Evolutionary conservation across 2,888 invertebrate genomes (phyloP).

Genomic region (Sicus ferrugineus): DNA sequence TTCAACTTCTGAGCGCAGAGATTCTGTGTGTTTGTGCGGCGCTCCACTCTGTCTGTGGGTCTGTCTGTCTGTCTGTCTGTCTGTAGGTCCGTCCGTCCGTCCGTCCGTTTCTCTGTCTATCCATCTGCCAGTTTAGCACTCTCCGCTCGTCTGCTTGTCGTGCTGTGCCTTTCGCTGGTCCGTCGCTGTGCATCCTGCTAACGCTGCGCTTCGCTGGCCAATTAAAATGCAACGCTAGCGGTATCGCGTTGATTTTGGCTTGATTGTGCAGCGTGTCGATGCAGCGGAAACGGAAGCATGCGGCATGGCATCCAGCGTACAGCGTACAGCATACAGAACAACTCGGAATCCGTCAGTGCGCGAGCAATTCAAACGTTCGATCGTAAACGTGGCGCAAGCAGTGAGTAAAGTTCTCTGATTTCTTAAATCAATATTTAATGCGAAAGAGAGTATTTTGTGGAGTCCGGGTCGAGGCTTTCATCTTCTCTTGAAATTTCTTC

Average conservation of each 20-base stretch:
- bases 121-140: no score
- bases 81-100: neutral
- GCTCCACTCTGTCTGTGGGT: neutral
- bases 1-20: neutral
- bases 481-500: no score
- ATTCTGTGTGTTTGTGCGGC: no score
- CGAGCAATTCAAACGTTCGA: no score
- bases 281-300: slow-evolving; percentile 20
- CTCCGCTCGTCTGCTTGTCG: no score
- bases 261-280: slow-evolving; percentile 9
- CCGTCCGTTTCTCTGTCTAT: neutral
- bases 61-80: neutral
- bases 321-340: neutral
- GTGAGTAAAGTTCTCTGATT: slow-evolving; percentile 27
- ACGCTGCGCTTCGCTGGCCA: neutral
- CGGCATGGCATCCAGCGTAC: no score
- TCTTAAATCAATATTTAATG: slow-evolving; percentile 26
- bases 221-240: neutral
- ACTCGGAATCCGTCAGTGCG: neutral
- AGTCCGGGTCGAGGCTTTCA: no score
- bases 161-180: no score
- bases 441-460: no score
- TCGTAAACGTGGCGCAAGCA: slow-evolving; percentile 16
- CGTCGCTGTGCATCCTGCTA: no score
- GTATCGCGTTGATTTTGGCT: slow-evolving; percentile 11